Evolutionary conservation across 2,113 vertebrate genomes (phyloP), one percentile per base, ranked within the genome.

Genomic region (Oncorhynchus masou): DNA sequence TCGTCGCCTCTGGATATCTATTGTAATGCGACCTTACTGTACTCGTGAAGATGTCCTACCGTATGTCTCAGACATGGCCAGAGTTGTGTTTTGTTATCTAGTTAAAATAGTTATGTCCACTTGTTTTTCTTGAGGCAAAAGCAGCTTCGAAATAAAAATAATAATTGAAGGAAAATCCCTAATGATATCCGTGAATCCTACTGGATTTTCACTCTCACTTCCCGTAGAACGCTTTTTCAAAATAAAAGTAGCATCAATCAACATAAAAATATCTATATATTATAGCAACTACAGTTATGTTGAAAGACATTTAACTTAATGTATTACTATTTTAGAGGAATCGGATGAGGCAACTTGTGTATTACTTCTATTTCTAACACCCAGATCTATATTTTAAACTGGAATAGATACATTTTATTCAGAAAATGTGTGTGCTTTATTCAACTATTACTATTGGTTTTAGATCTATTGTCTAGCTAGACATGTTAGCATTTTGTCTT

Each of bases 1-100:
- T 83, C 62, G 45, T 45, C 39, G 9, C 70, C 3, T 39, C 51
- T 11, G 27, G 27, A 13, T 8, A 22, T 29, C 22, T 13, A 75
- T 24, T 62, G 59, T 60, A 0, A 71, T 31, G 45, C n/a, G 73
- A 1, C 22, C 2, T 8, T 48, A 20, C 5, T 5, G 54, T 29
- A 27, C 34, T 12, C 11, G 9, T 11, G 8, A 45, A 45, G 9
- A 11, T 25, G 57, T 45, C 91, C 89, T 93, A 94, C 93, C 93
- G 90, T 94, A 94, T 1, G 93, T 93, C 83, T 94, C 93, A 67
- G 93, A 94, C 93, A 94, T 94, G 86, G 75, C 88, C 84, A 86
- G 24, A 16, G 76, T 78, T 78, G 83, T 86, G 87, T 75, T 79
- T n/a, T 22, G 76, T 75, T 19, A 68, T 15, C 70, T 49, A 3